Evolutionary conservation across 2,888 invertebrate genomes (phyloP).

Genomic region (Nomada ferruginata): DNA sequence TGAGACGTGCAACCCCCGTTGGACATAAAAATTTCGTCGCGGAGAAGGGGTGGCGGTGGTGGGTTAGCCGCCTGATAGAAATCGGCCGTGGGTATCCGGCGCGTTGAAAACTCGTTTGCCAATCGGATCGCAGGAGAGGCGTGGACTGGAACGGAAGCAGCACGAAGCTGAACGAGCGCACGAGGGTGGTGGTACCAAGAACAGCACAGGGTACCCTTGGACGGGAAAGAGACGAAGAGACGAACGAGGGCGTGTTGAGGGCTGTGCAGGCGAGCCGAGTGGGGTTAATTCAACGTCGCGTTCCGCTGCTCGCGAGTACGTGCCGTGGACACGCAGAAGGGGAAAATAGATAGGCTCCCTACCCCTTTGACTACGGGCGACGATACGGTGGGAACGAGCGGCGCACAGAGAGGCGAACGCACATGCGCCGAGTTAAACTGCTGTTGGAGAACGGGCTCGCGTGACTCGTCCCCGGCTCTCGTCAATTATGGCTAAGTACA

Average conservation of each 20-base stretch:
- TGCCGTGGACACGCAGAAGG: constrained; percentile 17
- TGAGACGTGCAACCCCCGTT: constrained; percentile 37
- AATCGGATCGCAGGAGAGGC: constrained; percentile 68
- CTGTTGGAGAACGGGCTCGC: constrained; percentile 65
- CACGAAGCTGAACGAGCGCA: constrained; percentile 22
- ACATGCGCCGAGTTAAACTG: constrained; percentile 57
- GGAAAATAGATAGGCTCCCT: constrained; percentile 56
- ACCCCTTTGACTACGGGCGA: constrained; percentile 4
- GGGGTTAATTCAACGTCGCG: constrained; percentile 56
- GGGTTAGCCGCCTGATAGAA: constrained; percentile 61
- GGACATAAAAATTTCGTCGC: constrained; percentile 63
- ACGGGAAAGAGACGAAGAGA: constrained; percentile 40
- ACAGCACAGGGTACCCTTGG: constrained; percentile 51
- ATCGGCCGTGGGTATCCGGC: constrained; percentile 59
- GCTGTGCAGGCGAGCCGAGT: constrained; percentile 53
- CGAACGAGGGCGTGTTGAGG: constrained; percentile 57
- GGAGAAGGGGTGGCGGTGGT: constrained; percentile 31
- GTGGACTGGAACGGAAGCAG: constrained; percentile 58
- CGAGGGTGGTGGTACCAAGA: constrained; percentile 55
- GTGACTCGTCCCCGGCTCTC: constrained; percentile 77
- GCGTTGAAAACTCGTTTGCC: constrained; percentile 65
- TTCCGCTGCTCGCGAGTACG: neutral
- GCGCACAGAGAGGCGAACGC: constrained; percentile 23
- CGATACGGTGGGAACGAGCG: constrained; percentile 16
- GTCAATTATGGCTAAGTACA: constrained; percentile 82